These are phyloP conservation scores for Salvelinus namaycush DNA, from an alignment of 2,113 vertebrate species.

Conservation along the genomic window DNA sequence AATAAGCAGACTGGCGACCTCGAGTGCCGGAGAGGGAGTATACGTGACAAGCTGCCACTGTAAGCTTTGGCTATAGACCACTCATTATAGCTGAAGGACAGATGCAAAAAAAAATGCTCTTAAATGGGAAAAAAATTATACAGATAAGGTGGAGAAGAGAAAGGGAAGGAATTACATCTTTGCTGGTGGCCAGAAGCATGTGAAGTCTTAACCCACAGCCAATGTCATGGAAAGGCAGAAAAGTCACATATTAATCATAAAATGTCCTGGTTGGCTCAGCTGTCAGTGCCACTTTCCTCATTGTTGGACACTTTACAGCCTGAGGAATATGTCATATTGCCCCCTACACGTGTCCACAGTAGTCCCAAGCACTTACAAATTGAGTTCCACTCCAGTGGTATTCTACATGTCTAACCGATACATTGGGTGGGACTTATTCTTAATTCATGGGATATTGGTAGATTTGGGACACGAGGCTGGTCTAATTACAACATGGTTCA, in stretches of 20 bases:
- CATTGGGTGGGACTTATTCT: not conserved
- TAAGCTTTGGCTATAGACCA: too few relatives aligned
- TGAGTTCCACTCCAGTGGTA: not conserved
- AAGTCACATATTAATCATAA: conserved; percentile 5
- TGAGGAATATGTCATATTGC: not conserved
- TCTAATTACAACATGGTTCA: not conserved
- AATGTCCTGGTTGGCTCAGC: not conserved
- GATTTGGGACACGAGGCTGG: not conserved
- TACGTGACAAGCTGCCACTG: too few relatives aligned
- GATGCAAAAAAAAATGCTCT: too few relatives aligned
- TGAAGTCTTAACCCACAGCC: conserved; percentile 6
- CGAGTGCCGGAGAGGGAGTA: too few relatives aligned
- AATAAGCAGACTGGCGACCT: too few relatives aligned
- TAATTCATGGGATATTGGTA: too few relatives aligned
- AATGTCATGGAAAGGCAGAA: conserved; percentile 3
- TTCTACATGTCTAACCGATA: not conserved
- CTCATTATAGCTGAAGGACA: not conserved
- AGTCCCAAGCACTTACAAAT: not conserved
- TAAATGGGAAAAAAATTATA: not conserved
- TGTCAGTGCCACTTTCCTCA: conserved; percentile 6
- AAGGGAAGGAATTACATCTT: not conserved
- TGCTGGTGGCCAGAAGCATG: not conserved
- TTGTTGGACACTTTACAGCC: not conserved
- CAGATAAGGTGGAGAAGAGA: not conserved
- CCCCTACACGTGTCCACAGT: not conserved